Base-by-base conservation (phyloP, 2,113 vertebrate species). In the Orthonyx spaldingii region DNA sequence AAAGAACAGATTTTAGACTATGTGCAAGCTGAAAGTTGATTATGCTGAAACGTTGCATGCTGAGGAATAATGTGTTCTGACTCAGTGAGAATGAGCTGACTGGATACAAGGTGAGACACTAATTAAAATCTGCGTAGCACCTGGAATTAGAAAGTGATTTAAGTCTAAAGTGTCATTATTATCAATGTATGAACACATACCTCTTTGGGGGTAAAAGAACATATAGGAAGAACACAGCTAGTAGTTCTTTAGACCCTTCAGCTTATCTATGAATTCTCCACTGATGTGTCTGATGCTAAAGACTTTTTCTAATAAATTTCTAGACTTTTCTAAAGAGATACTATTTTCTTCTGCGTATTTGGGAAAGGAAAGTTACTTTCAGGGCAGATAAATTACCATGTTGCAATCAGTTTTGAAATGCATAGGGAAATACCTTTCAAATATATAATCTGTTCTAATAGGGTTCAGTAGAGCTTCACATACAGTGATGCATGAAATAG, bases 381-480 rank as follows among this genome's bases (percentile, higher is more conserved):
- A 83, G 72, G 37, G 20, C 4, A 76, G 27, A 55, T 44, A 79
- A 91, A 68, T 46, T 53, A 74, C 32, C 30, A 53, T 8, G 1
- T 26, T 47, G 33, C 18, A 66, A 24, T 72, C 16, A 32, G 24
- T 61, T 13, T 82, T 79, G 33, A 93, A 93, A 71, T 28, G 17
- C 57, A 93, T 49, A 95, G 75, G 39, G 84, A 95, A 91, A 93
- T 60, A 84, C n/a, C 86, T 90, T 95, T 94, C 84, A 93, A 96
- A 94, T 86, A 88, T 6, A 16, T 56, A 78, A 86, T 93, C 69
- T 93, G 59, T 95, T 88, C 66, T 93, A 96, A 96, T 42, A 61
- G 79, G 50, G 32, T 76, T 94, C 90, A 93, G 66, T 81, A 84
- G 96, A 94, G 55, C 59, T 93, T 86, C 49, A 77, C 5, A 11